phyloP scores from a whole-genome alignment of 2,888 invertebrate genomes.

The Tuta absoluta region DNA sequence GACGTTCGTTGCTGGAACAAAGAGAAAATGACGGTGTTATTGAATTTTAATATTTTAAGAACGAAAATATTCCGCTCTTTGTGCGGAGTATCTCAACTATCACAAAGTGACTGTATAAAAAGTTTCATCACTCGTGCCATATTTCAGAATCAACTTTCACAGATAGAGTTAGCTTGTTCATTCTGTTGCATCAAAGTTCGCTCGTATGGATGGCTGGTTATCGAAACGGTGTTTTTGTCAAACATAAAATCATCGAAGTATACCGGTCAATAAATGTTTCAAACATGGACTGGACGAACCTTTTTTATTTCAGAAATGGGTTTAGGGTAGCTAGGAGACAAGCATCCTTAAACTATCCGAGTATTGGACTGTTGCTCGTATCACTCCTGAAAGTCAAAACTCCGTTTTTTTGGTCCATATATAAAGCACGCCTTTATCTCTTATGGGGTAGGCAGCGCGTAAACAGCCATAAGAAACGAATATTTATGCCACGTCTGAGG shows the following conservation, averaged over 20 bases:
- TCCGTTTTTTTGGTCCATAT: no score
- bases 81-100: conserved; percentile 19
- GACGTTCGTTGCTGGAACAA: conserved; percentile 39
- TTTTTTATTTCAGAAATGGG: no score
- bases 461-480: no score
- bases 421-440: no score
- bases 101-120: conserved; percentile 18
- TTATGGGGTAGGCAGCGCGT: no score
- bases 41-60: conserved; percentile 40
- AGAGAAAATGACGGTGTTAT: conserved; percentile 41
- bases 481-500: no score
- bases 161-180: neutral
- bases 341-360: no score
- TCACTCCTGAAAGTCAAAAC: no score
- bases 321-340: no score
- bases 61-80: conserved; percentile 23
- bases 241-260: conserved; percentile 19
- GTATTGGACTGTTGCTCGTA: no score
- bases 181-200: neutral
- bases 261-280: no score
- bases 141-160: conserved; percentile 2
- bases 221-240: conserved; percentile 3
- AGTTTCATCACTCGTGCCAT: neutral
- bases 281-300: no score
- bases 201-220: conserved; percentile 2